Evolutionary conservation across 1,140 invertebrate genomes (phyloP), one percentile per base, ranked within the genome.

Genomic region (Drosophila nikananu): DNA sequence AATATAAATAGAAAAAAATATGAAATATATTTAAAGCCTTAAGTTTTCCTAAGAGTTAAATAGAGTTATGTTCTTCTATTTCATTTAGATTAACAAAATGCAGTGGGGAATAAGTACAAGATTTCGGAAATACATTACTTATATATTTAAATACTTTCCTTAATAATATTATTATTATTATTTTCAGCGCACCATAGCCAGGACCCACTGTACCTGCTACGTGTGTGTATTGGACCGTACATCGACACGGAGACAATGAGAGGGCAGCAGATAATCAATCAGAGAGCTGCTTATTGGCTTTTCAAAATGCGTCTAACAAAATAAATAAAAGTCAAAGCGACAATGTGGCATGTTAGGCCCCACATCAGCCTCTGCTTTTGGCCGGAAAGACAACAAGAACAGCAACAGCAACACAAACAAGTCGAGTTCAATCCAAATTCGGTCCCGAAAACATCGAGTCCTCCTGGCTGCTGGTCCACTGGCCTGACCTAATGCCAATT

Each of bases 301-400:
- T 87, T 86, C 83, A 86, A 86, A 87, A 87, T 83, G 80, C 83
- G 76, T 86, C 83, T 73, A 87, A 83, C 76, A 87, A 86, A 86
- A 86, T 86, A 86, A 86, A 87, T 86, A 86, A 87, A 87, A 87
- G 83, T 87, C 80, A 77, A 75, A 74, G 83, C 83, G 83, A 83
- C 80, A 87, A 74, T 87, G 83, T 82, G 83, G 83, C 83, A 67
- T 68, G 83, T 73, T 72, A 48, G 67, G 72, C 48, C 54, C 49
- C 13, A 51, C 41, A 21, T 21, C 55, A 25, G n/a, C 23, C 44
- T 30, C 49, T 44, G 35, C 10, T 42, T 35, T 48, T 32, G 39
- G 35, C 39, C 42, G 4, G 12, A 37, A 35, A 17, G 5, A 9
- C 21, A 37, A 10, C 13, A n/a, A n/a, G n/a, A 57, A n/a, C 52